phyloP scores from a whole-genome alignment of 2,888 invertebrate genomes.

The Julus scanicus region DNA sequence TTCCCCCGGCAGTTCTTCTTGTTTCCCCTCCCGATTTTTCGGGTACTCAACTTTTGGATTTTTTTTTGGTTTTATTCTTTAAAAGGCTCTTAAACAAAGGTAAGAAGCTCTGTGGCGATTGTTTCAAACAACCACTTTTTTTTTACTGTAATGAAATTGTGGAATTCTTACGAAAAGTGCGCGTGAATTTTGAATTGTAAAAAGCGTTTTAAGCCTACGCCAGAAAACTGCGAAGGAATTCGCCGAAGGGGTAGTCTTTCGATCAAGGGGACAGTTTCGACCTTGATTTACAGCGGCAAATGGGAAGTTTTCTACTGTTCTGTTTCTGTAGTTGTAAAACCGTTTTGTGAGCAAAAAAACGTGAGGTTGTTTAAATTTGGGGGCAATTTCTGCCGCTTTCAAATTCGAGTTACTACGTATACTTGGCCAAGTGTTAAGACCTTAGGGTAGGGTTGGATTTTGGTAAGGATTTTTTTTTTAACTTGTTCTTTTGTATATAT shows the following conservation, averaged over 20 bases:
- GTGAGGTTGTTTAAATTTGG: neutral
- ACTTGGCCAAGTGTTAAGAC: neutral
- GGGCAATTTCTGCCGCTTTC: neutral
- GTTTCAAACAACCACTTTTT: neutral
- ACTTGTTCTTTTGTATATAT: no score
- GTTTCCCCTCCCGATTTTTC: neutral
- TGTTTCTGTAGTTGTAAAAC: neutral
- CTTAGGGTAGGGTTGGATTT: neutral
- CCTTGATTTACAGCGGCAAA: neutral
- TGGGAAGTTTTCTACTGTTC: neutral
- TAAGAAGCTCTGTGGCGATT: neutral
- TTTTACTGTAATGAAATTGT: neutral
- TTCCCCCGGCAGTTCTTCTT: neutral
- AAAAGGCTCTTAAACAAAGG: neutral
- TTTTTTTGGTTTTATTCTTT: neutral
- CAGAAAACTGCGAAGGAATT: neutral
- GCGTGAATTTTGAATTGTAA: neutral
- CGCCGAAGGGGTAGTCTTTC: neutral
- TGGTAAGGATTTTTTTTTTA: no score
- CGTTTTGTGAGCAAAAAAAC: neutral
- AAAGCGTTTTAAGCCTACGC: neutral
- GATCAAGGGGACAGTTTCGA: neutral
- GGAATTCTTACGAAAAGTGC: neutral
- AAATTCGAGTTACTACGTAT: neutral
- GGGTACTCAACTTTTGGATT: neutral